phyloP scores from a whole-genome alignment of 2,113 vertebrate genomes.

The Recurvirostra avosetta region DNA sequence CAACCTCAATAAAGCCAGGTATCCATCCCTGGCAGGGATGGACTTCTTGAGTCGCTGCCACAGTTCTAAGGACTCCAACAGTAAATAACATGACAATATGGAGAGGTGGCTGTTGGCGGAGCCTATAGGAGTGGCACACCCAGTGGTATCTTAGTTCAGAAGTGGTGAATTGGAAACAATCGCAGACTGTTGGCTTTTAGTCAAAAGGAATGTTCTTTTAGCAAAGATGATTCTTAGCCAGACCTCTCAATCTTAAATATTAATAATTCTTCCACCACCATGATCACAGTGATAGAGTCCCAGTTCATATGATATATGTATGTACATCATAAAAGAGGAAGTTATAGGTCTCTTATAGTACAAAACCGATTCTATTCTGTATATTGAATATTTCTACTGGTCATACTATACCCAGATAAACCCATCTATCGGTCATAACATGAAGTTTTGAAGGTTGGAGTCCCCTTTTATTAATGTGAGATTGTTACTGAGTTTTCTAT shows the following conservation, averaged over 20 bases:
- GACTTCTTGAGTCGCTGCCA: neutral
- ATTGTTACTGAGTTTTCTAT: neutral
- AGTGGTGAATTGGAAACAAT: neutral
- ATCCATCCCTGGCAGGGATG: too few species aligned
- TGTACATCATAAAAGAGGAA: neutral
- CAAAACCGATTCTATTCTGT: neutral
- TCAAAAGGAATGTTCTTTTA: neutral
- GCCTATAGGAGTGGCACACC: fast-evolving
- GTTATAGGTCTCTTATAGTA: neutral
- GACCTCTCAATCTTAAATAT: neutral
- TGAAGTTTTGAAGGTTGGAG: neutral
- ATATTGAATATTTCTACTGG: neutral
- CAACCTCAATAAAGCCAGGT: neutral
- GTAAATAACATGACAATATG: neutral
- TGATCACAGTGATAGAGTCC: neutral
- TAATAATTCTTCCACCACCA: neutral
- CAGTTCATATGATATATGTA: neutral
- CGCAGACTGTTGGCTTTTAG: neutral
- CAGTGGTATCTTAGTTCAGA: neutral
- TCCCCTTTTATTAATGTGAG: neutral
- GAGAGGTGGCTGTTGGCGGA: neutral
- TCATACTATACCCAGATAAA: neutral
- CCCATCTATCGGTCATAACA: neutral
- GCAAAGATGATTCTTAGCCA: neutral
- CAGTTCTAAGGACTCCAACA: neutral